These are phyloP conservation scores for Lasioglossum figueresi DNA, from an alignment of 2,888 invertebrate species.

Conservation along the genomic window DNA sequence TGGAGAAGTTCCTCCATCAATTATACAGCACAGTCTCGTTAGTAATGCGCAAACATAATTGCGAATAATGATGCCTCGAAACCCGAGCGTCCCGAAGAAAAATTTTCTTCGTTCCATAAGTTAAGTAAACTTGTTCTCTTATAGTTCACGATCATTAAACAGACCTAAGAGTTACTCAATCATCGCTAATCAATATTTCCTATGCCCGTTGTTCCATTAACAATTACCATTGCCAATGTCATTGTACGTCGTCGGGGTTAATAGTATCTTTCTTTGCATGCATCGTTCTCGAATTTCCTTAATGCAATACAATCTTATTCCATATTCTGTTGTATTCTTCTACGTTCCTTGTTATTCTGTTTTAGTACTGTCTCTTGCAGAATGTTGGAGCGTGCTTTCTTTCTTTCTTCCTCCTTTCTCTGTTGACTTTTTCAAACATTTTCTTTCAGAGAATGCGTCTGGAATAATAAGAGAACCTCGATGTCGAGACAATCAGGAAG, in stretches of 20 bases:
- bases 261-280: not conserved
- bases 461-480: not conserved
- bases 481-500: too few relatives aligned
- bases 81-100: not conserved
- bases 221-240: not conserved
- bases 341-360: not conserved
- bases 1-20: not conserved
- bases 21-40: not conserved
- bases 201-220: not conserved
- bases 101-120: not conserved
- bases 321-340: not conserved
- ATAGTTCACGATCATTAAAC: not conserved
- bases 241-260: not conserved
- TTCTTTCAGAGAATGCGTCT: not conserved
- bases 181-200: not conserved
- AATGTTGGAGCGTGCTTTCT: not conserved
- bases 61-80: constrained; percentile 24
- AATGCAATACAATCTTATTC: not conserved
- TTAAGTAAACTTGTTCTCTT: not conserved
- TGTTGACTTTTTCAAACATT: not conserved
- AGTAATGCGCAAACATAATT: constrained; percentile 19
- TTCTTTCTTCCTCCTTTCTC: not conserved
- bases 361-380: not conserved
- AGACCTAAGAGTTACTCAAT: not conserved
- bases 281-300: not conserved